Evolutionary conservation across 2,888 invertebrate genomes (phyloP), one percentile per base, ranked within the genome.

Genomic region (Gnatocerus cornutus): DNA sequence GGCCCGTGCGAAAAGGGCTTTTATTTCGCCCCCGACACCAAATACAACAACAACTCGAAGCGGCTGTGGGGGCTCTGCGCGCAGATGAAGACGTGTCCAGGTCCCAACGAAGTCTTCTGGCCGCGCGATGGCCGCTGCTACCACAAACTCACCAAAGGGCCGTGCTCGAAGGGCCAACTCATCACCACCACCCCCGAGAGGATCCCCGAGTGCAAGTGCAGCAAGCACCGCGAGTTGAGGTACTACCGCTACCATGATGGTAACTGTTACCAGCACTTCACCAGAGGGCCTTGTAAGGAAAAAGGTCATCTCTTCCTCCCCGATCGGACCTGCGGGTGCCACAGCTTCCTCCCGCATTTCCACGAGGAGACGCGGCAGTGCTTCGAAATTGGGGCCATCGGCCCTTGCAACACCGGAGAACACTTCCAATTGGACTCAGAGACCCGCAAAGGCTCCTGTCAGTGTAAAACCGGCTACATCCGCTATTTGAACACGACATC

Each of bases 261-360:
- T n/a, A 89, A 91, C 0, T 95, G 95, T 80, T 92, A 93, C 81
- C 91, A 93, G 74, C 93, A 93, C 80, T 94, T 91, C 83, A 92
- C 93, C 0, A 87, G 88, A 73, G 95, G 95, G 0, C 95, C 95
- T 0, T 95, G 95, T 79, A 89, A 89, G 65, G 90, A 90, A 73
- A 87, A 87, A 5, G 95, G 95, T 0, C 90, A 92, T 81, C 85
- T 95, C 62, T 95, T 94, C 84, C 84, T 95, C 56, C 94, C 94
- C 0, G 91, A 91, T 8, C 88, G 88, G 10, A 87, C 85, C 14
- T 95, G 95, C 77, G 93, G 92, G 58, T 95, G 95, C 78, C 88
- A 90, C 75, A 77, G 86, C 0, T 88, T 89, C 73, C 82, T 94
- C 74, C 93, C 93, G 0, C 93, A 95, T 79, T 95, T 91, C 81